These are phyloP conservation scores for Ia io DNA, from an alignment of 2,113 vertebrate genomes.

Conservation along the genomic window DNA sequence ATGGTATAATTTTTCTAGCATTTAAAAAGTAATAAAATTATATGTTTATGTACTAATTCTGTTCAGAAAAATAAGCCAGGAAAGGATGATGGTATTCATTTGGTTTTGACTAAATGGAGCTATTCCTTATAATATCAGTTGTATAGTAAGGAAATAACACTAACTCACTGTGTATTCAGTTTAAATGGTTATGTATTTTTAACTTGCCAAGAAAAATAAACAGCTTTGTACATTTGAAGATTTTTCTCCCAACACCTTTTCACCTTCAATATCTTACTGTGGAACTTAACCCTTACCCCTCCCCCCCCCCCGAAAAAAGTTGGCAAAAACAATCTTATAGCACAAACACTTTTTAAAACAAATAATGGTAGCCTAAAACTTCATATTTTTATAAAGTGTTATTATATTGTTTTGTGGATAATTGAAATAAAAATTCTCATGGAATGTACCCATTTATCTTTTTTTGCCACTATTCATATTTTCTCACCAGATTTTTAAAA, in stretches of 20 bases:
- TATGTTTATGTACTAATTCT: constrained; percentile 82
- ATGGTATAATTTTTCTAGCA: constrained; percentile 83
- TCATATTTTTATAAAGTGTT: constrained; percentile 87
- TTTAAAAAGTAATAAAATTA: constrained; percentile 82
- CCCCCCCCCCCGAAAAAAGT: constrained; percentile 4
- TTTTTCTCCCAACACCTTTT: constrained; percentile 77
- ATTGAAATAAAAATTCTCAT: constrained; percentile 83
- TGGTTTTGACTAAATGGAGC: constrained; percentile 81
- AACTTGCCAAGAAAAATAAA: constrained; percentile 79
- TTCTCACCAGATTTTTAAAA: constrained; percentile 26
- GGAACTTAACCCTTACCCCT: constrained; percentile 76
- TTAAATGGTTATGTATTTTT: constrained; percentile 86
- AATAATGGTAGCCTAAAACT: constrained; percentile 79
- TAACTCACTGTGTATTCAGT: constrained; percentile 84
- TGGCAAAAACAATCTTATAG: constrained; percentile 55
- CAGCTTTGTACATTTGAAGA: constrained; percentile 82
- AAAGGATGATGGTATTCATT: constrained; percentile 78
- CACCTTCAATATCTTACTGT: constrained; percentile 77
- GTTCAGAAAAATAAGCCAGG: constrained; percentile 75
- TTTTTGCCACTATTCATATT: constrained; percentile 45
- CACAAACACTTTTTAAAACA: constrained; percentile 82
- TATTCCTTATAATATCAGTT: constrained; percentile 85
- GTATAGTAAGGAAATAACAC: constrained; percentile 89
- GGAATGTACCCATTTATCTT: constrained; percentile 78
- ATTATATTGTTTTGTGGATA: constrained; percentile 83